Conservation (phyloP, 2,113 vertebrate species). For the Paradoxurus hermaphroditus region DNA sequence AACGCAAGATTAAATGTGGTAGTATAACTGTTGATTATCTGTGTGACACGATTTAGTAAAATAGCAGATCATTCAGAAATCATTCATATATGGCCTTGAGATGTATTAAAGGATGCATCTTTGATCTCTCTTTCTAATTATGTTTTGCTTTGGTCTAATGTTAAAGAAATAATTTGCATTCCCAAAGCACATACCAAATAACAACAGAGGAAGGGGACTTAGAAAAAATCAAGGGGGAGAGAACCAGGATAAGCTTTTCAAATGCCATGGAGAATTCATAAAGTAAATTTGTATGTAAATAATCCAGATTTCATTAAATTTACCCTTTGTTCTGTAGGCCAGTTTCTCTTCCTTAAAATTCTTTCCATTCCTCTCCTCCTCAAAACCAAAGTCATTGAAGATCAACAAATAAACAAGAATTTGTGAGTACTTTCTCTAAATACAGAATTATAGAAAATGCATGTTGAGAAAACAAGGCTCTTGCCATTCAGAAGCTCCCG, state of each 20-base stretch:
- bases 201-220: slow-evolving; percentile 56
- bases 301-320: slow-evolving; percentile 46
- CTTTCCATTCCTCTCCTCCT: neutral
- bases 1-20: slow-evolving; percentile 34
- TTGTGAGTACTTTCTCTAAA: slow-evolving; percentile 16
- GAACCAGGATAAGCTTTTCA: slow-evolving; percentile 33
- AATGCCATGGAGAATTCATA: slow-evolving; percentile 53
- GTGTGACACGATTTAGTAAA: slow-evolving; percentile 53
- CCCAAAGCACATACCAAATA: slow-evolving; percentile 55
- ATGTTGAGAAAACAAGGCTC: neutral
- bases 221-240: slow-evolving; percentile 22
- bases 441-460: neutral
- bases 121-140: slow-evolving; percentile 76
- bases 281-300: slow-evolving; percentile 39
- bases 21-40: slow-evolving; percentile 62
- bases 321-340: slow-evolving; percentile 39
- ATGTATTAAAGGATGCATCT: slow-evolving; percentile 67
- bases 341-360: neutral
- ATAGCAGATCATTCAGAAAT: slow-evolving; percentile 66
- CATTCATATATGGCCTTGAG: slow-evolving; percentile 73
- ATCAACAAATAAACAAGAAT: neutral
- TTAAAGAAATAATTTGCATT: slow-evolving; percentile 73
- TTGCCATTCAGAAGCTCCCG: neutral
- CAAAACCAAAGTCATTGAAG: slow-evolving; percentile 28
- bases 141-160: slow-evolving; percentile 71